These are phyloP conservation scores for Drosophila prolongata DNA, from an alignment of 2,888 invertebrate species.

Conservation along the genomic window DNA sequence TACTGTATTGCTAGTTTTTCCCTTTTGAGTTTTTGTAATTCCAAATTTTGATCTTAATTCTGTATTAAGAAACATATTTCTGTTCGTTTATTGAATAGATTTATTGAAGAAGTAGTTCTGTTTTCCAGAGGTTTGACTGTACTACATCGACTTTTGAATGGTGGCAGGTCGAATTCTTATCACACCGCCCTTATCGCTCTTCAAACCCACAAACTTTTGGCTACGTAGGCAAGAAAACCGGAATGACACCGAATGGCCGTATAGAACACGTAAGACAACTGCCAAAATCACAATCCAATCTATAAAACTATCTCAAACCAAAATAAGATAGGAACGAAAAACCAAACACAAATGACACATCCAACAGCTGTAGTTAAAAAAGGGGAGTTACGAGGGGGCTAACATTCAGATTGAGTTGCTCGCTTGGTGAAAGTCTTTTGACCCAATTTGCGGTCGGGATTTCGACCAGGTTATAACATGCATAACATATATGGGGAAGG, in stretches of 20 bases:
- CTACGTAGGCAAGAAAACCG: conserved; percentile 57
- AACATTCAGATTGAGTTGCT: conserved; percentile 17
- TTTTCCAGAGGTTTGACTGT: conserved; percentile 27
- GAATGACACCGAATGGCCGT: conserved; percentile 11
- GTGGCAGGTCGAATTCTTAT: conserved; percentile 47
- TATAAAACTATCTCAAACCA: conserved; percentile 15
- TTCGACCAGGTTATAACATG: conserved; percentile 13
- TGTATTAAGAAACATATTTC: too few species aligned
- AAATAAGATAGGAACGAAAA: conserved; percentile 27
- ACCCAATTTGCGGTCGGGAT: conserved; percentile 54
- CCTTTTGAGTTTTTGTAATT: too few species aligned
- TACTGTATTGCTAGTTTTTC: too few species aligned
- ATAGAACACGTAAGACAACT: conserved; percentile 36
- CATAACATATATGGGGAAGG: neutral
- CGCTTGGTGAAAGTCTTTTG: conserved; percentile 65
- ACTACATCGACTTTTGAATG: conserved; percentile 17
- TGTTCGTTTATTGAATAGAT: too few species aligned
- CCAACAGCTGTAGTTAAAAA: neutral
- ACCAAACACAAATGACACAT: conserved; percentile 16
- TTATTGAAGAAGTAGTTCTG: too few species aligned
- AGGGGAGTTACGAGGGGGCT: conserved; percentile 4
- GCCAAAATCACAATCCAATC: conserved; percentile 12
- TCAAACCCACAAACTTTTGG: conserved; percentile 46
- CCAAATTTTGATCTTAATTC: too few species aligned
- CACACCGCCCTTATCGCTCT: conserved; percentile 38